Conservation (phyloP, 2,797 vertebrate genomes). For the Amphiprion clarkii region DNA sequence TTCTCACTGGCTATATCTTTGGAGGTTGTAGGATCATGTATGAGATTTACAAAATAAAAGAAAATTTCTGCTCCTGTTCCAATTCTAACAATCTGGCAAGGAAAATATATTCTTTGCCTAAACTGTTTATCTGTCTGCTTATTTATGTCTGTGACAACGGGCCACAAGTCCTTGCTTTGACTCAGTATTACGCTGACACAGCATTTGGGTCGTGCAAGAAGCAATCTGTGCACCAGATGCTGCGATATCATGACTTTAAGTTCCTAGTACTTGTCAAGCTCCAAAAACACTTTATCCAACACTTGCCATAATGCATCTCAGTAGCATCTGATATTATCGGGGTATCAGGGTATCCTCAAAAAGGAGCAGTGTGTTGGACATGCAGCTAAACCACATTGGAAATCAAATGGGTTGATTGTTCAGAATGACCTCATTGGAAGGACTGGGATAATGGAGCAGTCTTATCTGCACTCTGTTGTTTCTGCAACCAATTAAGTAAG, state of each 20-base stretch:
- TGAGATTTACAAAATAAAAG: neutral
- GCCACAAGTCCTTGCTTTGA: conserved; percentile 5
- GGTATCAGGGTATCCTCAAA: neutral
- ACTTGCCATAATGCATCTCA: neutral
- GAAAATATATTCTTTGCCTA: neutral
- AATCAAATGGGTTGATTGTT: neutral
- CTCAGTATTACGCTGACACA: neutral
- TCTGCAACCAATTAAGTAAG: too few relatives aligned
- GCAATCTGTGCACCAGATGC: conserved; percentile 3
- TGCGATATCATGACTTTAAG: neutral
- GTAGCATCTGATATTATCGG: neutral
- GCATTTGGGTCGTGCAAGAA: neutral
- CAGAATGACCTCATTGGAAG: too few relatives aligned
- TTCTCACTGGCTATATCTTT: conserved; percentile 5
- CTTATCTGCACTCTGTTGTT: too few relatives aligned
- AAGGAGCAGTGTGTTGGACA: neutral
- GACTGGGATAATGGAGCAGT: too few relatives aligned
- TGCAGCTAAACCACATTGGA: neutral
- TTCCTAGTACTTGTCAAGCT: neutral
- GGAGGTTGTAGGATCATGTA: neutral
- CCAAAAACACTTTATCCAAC: neutral
- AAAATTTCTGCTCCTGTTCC: neutral
- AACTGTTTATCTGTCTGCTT: conserved; percentile 1
- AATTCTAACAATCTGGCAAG: conserved; percentile 1
- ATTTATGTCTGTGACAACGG: neutral